Evolutionary conservation across 2,888 invertebrate species (phyloP).

Genomic region (Drosophila planitibia): DNA sequence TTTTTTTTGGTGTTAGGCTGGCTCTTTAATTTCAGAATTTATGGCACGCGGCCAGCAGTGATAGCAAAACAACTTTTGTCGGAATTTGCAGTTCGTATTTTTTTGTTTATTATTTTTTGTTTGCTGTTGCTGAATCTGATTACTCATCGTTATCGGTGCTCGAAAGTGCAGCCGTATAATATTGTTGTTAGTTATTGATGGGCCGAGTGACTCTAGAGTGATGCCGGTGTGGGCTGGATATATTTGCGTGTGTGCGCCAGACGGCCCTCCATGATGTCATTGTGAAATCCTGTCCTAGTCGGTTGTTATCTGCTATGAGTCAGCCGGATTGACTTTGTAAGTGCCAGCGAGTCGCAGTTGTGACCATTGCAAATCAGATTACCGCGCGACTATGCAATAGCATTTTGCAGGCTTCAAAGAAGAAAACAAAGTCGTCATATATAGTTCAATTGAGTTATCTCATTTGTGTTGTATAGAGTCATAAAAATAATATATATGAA

Average conservation of each 20-base stretch:
- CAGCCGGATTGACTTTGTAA: constrained; percentile 28
- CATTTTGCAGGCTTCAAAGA: constrained; percentile 52
- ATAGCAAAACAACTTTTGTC: constrained; percentile 26
- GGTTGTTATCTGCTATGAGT: constrained; percentile 45
- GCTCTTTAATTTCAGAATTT: constrained; percentile 19
- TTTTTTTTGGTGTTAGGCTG: constrained; percentile 19
- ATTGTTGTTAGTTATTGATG: background rate
- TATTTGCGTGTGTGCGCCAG: background rate
- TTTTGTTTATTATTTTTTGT: constrained; percentile 1
- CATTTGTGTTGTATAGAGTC: constrained; percentile 29
- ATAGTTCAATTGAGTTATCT: constrained; percentile 26
- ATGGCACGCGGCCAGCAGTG: constrained; percentile 55
- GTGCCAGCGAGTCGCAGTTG: constrained; percentile 18
- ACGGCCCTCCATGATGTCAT: constrained; percentile 60
- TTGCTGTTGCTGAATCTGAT: constrained; percentile 6
- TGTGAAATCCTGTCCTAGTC: constrained; percentile 45
- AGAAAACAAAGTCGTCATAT: constrained; percentile 8
- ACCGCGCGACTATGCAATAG: constrained; percentile 21
- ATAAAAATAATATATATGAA: constrained; percentile 4
- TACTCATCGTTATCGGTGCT: constrained; percentile 19
- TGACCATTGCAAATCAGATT: constrained; percentile 58
- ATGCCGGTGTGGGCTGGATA: background rate
- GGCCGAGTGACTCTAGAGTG: background rate
- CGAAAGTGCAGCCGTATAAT: constrained; percentile 11
- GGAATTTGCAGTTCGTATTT: constrained; percentile 26